Evolutionary conservation across 2,888 invertebrate genomes (phyloP), one percentile per base, ranked within the genome.

Genomic region (Hylaea fasciaria): DNA sequence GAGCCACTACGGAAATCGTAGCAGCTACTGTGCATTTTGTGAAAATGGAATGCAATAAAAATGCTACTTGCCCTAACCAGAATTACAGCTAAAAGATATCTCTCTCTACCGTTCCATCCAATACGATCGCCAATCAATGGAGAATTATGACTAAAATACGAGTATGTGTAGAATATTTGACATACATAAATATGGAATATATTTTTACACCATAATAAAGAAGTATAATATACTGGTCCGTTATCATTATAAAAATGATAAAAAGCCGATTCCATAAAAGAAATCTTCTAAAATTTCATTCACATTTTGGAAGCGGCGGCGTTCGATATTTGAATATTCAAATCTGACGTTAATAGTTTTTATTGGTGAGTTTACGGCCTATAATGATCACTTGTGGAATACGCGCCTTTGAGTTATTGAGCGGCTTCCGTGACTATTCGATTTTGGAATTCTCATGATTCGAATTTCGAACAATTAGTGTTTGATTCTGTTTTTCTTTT

Each of bases 321-420:
- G 57, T 84, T 85, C 82, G 80, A 81, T 78, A 85, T 87, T 89
- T 86, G 82, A 87, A 89, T 89, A 89, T 87, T 87, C 82, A 86
- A 87, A 86, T 80, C 76, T 76, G 74, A 66, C 79, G 82, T 85
- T 90, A 89, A 89, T 89, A 87, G 86, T 79, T 89, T 90, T 90
- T 90, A 90, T 89, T 87, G 87, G 83, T 84, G 81, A 85, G 81
- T 89, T 91, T 88, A 90, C 86, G 81, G 85, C 84, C 86, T 82
- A 79, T 89, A 88, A 89, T 89, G 85, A 87, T 82, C 82, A 82
- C 80, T 66, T 86, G 70, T 67, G 52, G 74, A 80, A 77, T 79
- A 80, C 74, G 74, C 74, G 74, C 76, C 72, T 78, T 80, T 81
- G 82, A 83, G 68, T 81, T 83, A 66, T 68, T 13, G 49, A 65